phyloP scores from a whole-genome alignment of 2,113 vertebrate species.

The Notechis scutatus region DNA sequence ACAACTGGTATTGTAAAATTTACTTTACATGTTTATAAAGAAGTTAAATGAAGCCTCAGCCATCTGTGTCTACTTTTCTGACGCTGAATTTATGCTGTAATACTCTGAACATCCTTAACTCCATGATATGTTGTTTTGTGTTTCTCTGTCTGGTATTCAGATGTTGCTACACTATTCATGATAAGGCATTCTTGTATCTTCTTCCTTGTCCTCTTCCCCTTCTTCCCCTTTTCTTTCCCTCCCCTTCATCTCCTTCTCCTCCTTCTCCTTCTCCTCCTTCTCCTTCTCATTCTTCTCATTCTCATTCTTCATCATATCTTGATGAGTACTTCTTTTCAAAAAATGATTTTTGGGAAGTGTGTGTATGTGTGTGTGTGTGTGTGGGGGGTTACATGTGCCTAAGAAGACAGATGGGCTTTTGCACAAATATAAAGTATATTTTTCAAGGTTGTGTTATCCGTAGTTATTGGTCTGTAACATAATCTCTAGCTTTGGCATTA shows the following conservation, averaged over 20 bases:
- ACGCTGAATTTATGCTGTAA: no score
- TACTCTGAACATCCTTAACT: background rate
- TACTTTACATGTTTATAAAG: no score
- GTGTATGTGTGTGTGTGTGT: background rate
- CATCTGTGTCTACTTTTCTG: no score
- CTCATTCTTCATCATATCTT: background rate
- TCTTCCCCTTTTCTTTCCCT: background rate
- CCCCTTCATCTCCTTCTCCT: no score
- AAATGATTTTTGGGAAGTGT: background rate
- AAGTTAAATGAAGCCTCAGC: no score
- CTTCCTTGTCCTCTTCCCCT: no score
- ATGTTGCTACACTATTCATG: background rate
- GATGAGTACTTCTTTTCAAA: background rate
- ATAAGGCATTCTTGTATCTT: background rate
- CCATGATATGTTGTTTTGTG: background rate
- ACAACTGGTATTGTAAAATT: no score
- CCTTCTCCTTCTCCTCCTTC: no score
- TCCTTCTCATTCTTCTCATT: background rate
- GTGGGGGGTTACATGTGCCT: background rate
- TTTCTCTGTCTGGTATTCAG: background rate
- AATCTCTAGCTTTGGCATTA: background rate
- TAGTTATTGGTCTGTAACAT: background rate
- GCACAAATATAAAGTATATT: background rate
- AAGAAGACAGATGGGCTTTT: background rate
- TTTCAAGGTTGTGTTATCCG: background rate